Base-by-base conservation (phyloP, 2,113 vertebrate genomes). In the Neotragus moschatus region DNA sequence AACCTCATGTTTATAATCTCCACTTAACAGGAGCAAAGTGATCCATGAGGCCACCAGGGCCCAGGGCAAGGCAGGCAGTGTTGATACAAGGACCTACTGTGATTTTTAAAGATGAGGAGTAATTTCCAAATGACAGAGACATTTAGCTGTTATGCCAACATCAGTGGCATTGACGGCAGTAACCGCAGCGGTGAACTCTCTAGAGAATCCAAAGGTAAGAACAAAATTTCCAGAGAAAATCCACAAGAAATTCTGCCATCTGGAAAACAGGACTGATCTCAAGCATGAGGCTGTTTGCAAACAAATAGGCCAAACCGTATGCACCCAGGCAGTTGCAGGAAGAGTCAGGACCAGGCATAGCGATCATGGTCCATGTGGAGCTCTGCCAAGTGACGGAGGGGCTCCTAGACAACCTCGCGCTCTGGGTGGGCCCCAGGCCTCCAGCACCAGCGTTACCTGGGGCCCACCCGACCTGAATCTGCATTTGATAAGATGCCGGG, bases 241-340 rank as follows among this genome's bases (percentile, higher is more conserved):
- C 66, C 56, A 55, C 4, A 9, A 1, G 1, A 8, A 30, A 30
- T 19, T 19, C 8, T 79, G 8, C 58, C 53, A 14, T 33, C 88
- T 30, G 21, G 63, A 63, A 49, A 51, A 39, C 2, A 47, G 56
- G 80, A 15, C 25, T 2, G 58, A 26, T 14, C 3, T 6, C 8
- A 55, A 11, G 10, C 7, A 5, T 0, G 39, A 61, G 26, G 23
- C 33, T 25, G 21, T 33, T 70, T 49, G 12, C 30, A 43, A 61
- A 53, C 39, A 58, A 43, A 25, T 5, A 10, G 2, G 1, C 53
- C 53, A 3, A 45, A 43, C 30, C 6, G 2, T 2, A 1, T 0
- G 25, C 5, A 2, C 14, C 12, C 7, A 6, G 0, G 1, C 1
- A n/a, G 12, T 5, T 3, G 0, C 0, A 16, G 15, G 43, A 25